Base-by-base conservation (phyloP, 2,888 invertebrate species). In the Drosophila melanosoma region DNA sequence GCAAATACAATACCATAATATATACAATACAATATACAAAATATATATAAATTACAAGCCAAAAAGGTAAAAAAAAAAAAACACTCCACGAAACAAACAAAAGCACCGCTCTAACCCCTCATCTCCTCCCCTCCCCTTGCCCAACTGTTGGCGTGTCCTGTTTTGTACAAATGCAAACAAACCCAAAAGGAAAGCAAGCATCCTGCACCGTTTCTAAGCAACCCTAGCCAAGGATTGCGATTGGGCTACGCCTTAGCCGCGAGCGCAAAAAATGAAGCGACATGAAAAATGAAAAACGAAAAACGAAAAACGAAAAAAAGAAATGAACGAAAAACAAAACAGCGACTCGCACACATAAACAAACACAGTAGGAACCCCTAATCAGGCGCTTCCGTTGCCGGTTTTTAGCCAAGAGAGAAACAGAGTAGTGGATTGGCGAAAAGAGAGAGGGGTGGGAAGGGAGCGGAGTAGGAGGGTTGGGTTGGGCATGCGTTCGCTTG, bases 41-140 rank as follows among this genome's bases (percentile, higher is more conserved):
- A 86, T 82, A 89, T 87, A 79, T 82, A 90, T 90, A 90, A 91
- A 91, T 89, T 90, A 90, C 86, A 87, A 84, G 89, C 81, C 87
- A 83, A 83, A 90, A 89, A 90, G 83, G 89, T 88, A 79, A 78
- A 56, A 74, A 77, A 74, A 77, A 74, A 78, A 62, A 68, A 64
- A 72, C 66, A 72, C 58, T 38, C 51, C 74, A 59, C 71, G 76
- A 69, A 74, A 84, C 74, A 70, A 78, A 86, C 57, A 68, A 69
- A 69, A 54, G 68, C 62, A 4, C 42, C 23, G 29, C 68, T 33
- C 48, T 48, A 38, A 53, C 54, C 32, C 6, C n/a, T 12, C 10
- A 51, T n/a, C 58, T n/a, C 58, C 35, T 11, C 38, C n/a, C 54
- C 48, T 15, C 1, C n/a, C 33, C 23, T 45, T 38, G 15, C 33